These are phyloP conservation scores for Neodiprion fabricii DNA, from an alignment of 1,140 invertebrate species.

Conservation along the genomic window DNA sequence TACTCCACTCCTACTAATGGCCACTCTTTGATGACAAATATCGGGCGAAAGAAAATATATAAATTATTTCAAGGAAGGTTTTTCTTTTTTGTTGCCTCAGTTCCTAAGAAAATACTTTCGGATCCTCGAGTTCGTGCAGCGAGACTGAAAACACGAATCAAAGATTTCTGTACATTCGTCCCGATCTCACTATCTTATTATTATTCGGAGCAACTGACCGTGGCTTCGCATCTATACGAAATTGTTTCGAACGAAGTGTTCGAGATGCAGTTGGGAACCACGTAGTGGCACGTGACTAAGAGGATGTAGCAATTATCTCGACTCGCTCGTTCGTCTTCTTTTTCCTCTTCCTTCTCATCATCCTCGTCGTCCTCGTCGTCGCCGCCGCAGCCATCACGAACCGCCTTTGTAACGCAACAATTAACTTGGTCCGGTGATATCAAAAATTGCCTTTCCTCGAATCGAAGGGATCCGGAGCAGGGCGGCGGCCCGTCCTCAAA, in stretches of 20 bases:
- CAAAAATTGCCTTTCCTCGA: conserved; percentile 57
- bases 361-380: conserved; percentile 27
- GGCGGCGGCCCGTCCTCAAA: not conserved
- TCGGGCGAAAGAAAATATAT: conserved; percentile 59
- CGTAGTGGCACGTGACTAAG: conserved; percentile 56
- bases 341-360: conserved; percentile 32
- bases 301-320: conserved; percentile 56
- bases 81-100: conserved; percentile 38
- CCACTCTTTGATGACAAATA: conserved; percentile 63
- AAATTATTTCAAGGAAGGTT: conserved; percentile 54
- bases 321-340: conserved; percentile 30
- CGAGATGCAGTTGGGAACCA: conserved; percentile 46
- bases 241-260: not conserved
- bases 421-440: conserved; percentile 51
- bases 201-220: not conserved
- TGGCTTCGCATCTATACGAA: conserved; percentile 6
- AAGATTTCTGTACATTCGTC: not conserved
- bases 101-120: not conserved
- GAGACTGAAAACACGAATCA: not conserved
- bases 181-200: not conserved
- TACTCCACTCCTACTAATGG: conserved; percentile 54
- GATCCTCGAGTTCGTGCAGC: not conserved
- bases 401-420: conserved; percentile 40
- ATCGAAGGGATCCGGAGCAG: conserved; percentile 35
- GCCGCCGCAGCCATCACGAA: conserved; percentile 17